Evolutionary conservation across 2,113 vertebrate species (phyloP), one percentile per base, ranked within the genome.

Genomic region (Arenaria interpres): DNA sequence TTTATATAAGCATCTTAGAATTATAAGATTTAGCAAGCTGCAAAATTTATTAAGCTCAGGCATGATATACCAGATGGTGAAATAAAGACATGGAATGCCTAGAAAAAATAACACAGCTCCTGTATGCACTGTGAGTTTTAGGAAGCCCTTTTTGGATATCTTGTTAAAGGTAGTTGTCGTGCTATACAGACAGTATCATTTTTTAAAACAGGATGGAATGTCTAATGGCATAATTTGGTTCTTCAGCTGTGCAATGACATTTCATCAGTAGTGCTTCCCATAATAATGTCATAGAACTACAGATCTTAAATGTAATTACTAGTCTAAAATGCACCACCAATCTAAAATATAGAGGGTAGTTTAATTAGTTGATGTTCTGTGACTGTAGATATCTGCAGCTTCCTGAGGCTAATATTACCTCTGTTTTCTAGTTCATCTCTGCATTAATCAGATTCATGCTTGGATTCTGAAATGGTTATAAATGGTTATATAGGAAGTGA

Each of bases 221-320:
- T 67, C 76, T 95, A 90, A 92, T 81, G 46, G 60, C 41, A 87
- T 88, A 83, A 95, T 96, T 96, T 89, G 25, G 76, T 86, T 96
- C 83, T 89, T 97, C 88, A 96, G 63, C 83, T 95, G 91, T 89
- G 91, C 86, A 81, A 74, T 89, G 94, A 89, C 93, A 95, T 93
- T 96, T 93, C 96, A 96, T 95, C 95, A 95, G 76, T 59, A 86
- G 22, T 88, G n/a, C 28, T 96, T 90, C 59, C 63, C 75, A 54
- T 92, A 93, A 57, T 60, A 93, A 76, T 88, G 25, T 75, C 59
- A 57, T 30, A 80, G 68, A 95, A 92, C 50, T 90, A 77, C 79
- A 76, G 63, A 81, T 81, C 51, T 93, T 90, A 93, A 96, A 90
- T 74, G 68, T 24, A 95, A 88, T 93, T 96, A 50, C 83, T 77